Evolutionary conservation across 2,113 vertebrate species (phyloP).

Genomic region (Centrocercus urophasianus): DNA sequence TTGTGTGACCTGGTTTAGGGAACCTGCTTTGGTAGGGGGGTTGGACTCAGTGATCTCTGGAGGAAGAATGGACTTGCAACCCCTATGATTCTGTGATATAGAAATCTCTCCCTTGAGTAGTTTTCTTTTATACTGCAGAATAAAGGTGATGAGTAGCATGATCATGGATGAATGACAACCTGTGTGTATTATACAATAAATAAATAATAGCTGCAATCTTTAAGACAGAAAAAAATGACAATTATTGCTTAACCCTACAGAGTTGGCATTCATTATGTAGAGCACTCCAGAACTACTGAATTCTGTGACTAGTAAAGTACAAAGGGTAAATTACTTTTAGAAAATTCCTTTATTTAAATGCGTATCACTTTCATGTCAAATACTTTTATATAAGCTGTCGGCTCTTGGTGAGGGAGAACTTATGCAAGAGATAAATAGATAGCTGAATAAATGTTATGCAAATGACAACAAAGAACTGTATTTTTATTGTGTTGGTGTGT

Average conservation of each 20-base stretch:
- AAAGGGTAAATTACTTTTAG: slow-evolving; percentile 50
- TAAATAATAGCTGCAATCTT: slow-evolving; percentile 54
- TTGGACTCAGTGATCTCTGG: too few species aligned
- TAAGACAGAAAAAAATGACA: slow-evolving; percentile 30
- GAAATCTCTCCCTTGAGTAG: background rate
- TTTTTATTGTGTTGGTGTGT: background rate
- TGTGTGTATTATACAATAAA: slow-evolving; percentile 43
- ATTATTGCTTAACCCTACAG: slow-evolving; percentile 11
- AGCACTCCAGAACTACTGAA: slow-evolving; percentile 14
- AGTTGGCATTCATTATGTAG: slow-evolving; percentile 4
- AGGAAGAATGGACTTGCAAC: too few species aligned
- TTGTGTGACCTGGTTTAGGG: too few species aligned
- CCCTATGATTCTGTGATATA: background rate
- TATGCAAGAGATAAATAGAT: background rate
- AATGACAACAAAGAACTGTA: background rate
- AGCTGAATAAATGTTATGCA: slow-evolving; percentile 17
- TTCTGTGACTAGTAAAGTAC: background rate
- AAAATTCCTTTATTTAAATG: slow-evolving; percentile 39
- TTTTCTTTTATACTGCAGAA: slow-evolving; percentile 17
- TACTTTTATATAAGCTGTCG: slow-evolving; percentile 2
- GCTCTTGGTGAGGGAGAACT: background rate
- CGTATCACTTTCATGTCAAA: slow-evolving; percentile 30
- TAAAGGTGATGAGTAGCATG: background rate
- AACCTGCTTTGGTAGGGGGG: too few species aligned
- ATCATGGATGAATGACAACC: slow-evolving; percentile 21